A percentile compares a stretch with the other conserved stretches of the same genome.
Conservation (phyloP, 2,113 vertebrate genomes). For the Zosterops borbonicus region DNA sequence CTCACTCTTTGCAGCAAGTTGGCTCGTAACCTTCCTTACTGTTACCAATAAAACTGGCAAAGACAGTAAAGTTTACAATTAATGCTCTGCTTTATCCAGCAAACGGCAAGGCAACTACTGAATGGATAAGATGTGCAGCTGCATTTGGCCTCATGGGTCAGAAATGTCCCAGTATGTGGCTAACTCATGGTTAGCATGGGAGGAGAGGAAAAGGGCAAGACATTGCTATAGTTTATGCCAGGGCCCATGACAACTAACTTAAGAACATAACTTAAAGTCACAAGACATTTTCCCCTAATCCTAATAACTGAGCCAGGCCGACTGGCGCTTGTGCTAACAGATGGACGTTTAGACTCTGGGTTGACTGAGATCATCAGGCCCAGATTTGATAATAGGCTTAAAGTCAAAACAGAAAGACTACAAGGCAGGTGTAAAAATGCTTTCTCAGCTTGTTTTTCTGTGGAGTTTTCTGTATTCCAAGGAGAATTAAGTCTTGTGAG, state of each 20-base stretch:
- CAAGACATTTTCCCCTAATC: conserved; percentile 47
- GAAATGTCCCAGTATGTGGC: not conserved
- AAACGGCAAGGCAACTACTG: not conserved
- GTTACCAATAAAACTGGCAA: not conserved
- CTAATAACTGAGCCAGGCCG: conserved; percentile 36
- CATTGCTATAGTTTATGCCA: not conserved
- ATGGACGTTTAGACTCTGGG: conserved; percentile 48
- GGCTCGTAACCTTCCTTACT: not conserved
- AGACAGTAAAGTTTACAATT: not conserved
- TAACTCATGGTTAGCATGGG: not conserved
- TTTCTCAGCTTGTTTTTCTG: not conserved
- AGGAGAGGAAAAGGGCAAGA: not conserved
- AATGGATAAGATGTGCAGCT: not conserved
- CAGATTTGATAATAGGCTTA: conserved; percentile 51
- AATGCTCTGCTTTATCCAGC: not conserved
- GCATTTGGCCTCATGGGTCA: not conserved
- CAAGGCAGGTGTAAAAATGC: not conserved
- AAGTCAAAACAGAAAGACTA: not conserved
- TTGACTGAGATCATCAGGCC: conserved; percentile 4
- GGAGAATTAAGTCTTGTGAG: not conserved
- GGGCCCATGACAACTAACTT: not conserved
- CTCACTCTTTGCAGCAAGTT: not conserved
- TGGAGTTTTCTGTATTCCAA: not conserved
- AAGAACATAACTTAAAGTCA: conserved; percentile 28
- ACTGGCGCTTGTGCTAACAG: conserved; percentile 3